phyloP scores from a whole-genome alignment of 2,888 invertebrate species.

The Nomada fabriciana region DNA sequence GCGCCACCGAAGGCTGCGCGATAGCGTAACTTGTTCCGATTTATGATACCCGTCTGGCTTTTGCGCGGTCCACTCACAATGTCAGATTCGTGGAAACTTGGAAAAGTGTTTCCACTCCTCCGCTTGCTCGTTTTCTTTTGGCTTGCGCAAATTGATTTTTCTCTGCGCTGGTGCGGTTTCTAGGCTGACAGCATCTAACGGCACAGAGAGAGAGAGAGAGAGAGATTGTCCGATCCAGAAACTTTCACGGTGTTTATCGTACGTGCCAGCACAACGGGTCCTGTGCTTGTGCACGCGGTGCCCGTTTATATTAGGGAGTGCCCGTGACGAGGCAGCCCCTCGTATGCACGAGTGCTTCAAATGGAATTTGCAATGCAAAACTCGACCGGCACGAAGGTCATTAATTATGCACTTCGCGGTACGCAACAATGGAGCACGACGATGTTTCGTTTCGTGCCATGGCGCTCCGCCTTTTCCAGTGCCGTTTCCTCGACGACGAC shows the following conservation, averaged over 20 bases:
- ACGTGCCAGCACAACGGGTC: slow-evolving; percentile 44
- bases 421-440: slow-evolving; percentile 73
- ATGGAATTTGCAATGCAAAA: slow-evolving; percentile 79
- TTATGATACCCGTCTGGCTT: slow-evolving; percentile 2
- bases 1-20: slow-evolving; percentile 29
- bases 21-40: slow-evolving; percentile 21
- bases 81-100: slow-evolving; percentile 1
- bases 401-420: slow-evolving; percentile 78
- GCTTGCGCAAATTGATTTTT: not conserved
- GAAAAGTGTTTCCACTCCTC: not conserved
- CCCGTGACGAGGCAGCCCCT: slow-evolving; percentile 9
- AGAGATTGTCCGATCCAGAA: slow-evolving; percentile 10
- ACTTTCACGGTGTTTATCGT: slow-evolving; percentile 54
- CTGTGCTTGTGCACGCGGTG: slow-evolving; percentile 25
- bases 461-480: slow-evolving; percentile 17
- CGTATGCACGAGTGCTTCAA: slow-evolving; percentile 52
- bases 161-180: not conserved
- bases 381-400: slow-evolving; percentile 70
- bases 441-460: slow-evolving; percentile 61
- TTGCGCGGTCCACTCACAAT: not conserved
- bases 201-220: too few relatives aligned
- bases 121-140: not conserved
- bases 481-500: slow-evolving; percentile 20
- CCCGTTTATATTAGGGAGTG: slow-evolving; percentile 49
- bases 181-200: not conserved